Percentiles rank a stretch among this genome's conserved stretches.
Evolutionary conservation across 2,888 invertebrate genomes (phyloP).

Genomic region (Megamerina dolium): DNA sequence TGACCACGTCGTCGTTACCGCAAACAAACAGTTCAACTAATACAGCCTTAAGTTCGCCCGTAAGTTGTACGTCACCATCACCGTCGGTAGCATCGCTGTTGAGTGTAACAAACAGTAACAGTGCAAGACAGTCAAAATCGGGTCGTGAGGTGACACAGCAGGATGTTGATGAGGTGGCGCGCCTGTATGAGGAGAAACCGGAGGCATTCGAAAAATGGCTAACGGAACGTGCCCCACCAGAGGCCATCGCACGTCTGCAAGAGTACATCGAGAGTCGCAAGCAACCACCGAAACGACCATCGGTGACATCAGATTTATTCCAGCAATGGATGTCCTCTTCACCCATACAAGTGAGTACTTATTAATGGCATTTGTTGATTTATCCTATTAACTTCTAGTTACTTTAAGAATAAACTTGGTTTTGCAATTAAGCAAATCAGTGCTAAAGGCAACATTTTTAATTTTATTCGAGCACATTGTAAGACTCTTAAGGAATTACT

Average conservation of each 20-base stretch:
- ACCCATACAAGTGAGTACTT: slow-evolving; percentile 61
- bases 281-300: slow-evolving; percentile 58
- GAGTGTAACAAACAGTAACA: slow-evolving; percentile 3
- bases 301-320: slow-evolving; percentile 77
- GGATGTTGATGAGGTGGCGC: slow-evolving; percentile 48
- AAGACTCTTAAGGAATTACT: background rate
- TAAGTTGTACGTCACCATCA: slow-evolving; percentile 13
- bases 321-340: slow-evolving; percentile 78
- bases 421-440: no score
- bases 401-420: no score
- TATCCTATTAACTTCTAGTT: no score
- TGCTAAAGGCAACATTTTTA: background rate
- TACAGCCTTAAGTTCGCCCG: slow-evolving; percentile 13
- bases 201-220: slow-evolving; percentile 70
- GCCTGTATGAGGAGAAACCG: slow-evolving; percentile 58
- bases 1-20: slow-evolving; percentile 5
- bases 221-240: slow-evolving; percentile 65
- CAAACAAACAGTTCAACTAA: slow-evolving; percentile 4
- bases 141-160: slow-evolving; percentile 28
- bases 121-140: slow-evolving; percentile 5
- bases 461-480: slow-evolving; percentile 2
- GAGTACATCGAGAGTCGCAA: slow-evolving; percentile 54
- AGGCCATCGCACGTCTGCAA: slow-evolving; percentile 59
- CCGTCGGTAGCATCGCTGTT: background rate
- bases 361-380: no score